Base-by-base conservation (phyloP, 2,797 vertebrate genomes). In the Epinephelus coioides region DNA sequence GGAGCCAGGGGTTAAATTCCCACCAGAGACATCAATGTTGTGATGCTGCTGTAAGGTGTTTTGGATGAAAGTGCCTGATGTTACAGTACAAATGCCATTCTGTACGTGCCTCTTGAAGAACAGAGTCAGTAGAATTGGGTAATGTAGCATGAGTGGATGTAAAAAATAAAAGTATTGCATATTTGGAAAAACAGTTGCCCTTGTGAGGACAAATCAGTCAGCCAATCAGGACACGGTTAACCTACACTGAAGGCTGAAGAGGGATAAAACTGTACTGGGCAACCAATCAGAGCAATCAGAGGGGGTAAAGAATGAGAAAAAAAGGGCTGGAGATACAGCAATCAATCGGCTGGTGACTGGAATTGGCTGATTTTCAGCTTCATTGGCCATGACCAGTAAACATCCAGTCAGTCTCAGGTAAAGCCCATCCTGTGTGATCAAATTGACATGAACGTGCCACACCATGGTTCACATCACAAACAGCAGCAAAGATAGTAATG, bases 11-110 rank as follows among this genome's bases (percentile, higher is more conserved):
- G 3, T 25, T 38, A 34, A 9, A 38, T 25, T 67, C 21, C 13
- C 18, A 21, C 13, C 19, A 13, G 19, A 44, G 23, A 69, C 23
- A 19, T 34, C 18, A 7, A 8, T 49, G 50, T 5, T 69, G 50
- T 56, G 12, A 64, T 51, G 34, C 67, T 57, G 44, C 67, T 57
- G 17, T 64, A 40, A 44, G 44, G 30, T 27, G 30, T 47, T 53
- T 40, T 49, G 25, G 19, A 23, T 14, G 19, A 19, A n/a, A 25
- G 23, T 40, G 30, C 49, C 4, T 59, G 64, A 25, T n/a, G 51
- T 59, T n/a, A 51, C 44, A 12, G 23, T 66, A 21, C 51, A 43
- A 21, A 38, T 14, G 30, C 21, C 13, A 25, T 46, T 9, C 10
- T 43, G 47, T 19, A 40, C 8, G 25, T 14, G 6, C 30, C 13